Percentiles rank a stretch among this genome's conserved stretches.
These are phyloP conservation scores for Aviceda subcristata DNA, from an alignment of 2,113 vertebrate species.

Conservation along the genomic window DNA sequence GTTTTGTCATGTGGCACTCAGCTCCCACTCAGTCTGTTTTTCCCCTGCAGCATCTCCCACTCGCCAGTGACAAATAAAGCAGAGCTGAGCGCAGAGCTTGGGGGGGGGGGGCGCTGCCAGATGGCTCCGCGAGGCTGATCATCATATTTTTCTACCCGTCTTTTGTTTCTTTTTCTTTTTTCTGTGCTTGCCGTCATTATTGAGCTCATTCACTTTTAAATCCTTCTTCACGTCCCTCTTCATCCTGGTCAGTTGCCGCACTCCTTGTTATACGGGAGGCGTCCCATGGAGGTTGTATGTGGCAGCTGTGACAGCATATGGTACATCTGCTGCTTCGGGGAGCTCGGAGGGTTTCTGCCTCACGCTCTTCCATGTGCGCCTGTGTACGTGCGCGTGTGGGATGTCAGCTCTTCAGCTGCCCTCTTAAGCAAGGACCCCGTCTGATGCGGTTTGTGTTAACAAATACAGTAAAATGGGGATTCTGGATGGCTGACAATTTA, in stretches of 20 bases:
- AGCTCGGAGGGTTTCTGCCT: not conserved
- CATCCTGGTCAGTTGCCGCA: not conserved
- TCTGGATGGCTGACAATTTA: not conserved
- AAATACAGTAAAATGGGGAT: not conserved
- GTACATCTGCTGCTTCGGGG: not conserved
- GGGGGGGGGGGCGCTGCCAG: not conserved
- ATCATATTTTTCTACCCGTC: not conserved
- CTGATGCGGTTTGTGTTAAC: not conserved
- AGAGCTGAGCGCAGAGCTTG: not conserved
- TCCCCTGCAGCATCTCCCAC: not conserved
- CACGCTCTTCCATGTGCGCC: rapidly evolving
- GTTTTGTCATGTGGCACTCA: not conserved
- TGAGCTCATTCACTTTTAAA: slow-evolving; percentile 40
- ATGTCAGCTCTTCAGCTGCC: not conserved
- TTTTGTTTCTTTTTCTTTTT: slow-evolving; percentile 16
- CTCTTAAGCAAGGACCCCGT: not conserved
- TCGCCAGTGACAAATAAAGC: not conserved
- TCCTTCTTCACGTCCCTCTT: not conserved
- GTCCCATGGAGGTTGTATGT: not conserved
- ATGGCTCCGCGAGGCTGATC: not conserved
- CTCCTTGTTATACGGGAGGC: not conserved
- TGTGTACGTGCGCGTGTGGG: rapidly evolving
- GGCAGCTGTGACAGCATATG: slow-evolving; percentile 59
- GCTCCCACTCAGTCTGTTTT: not conserved
- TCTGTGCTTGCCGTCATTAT: not conserved